Percentiles rank a stretch among this genome's conserved stretches.
phyloP scores from a whole-genome alignment of 2,113 vertebrate species.

The Apodemus sylvaticus region DNA sequence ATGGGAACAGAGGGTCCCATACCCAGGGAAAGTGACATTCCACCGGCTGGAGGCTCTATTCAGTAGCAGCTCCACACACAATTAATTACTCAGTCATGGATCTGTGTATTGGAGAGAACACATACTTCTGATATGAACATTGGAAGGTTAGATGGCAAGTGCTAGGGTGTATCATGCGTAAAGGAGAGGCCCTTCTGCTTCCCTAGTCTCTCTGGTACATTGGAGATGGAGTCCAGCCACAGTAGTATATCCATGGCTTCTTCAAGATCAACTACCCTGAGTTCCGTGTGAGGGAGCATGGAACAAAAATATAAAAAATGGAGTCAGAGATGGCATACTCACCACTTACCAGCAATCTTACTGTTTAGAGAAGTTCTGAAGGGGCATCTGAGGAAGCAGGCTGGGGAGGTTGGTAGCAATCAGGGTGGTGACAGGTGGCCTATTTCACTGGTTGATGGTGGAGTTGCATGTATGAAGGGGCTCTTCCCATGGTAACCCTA shows the following conservation, averaged over 20 bases:
- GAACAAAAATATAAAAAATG: too few species aligned
- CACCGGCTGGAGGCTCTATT: not conserved
- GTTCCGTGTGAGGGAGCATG: not conserved
- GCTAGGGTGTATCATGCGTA: not conserved
- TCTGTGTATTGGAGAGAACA: not conserved
- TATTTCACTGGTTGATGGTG: not conserved
- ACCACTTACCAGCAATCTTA: not conserved
- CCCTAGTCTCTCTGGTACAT: not conserved
- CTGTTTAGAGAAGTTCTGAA: not conserved
- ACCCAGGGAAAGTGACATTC: too few species aligned
- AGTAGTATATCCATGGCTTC: too few species aligned
- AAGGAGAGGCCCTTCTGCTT: not conserved
- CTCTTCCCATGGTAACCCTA: too few species aligned
- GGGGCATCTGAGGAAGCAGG: not conserved
- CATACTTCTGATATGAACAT: not conserved
- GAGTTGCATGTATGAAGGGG: too few species aligned
- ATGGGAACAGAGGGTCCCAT: not conserved
- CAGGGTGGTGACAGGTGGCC: not conserved
- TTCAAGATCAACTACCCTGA: not conserved
- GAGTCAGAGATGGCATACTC: not conserved
- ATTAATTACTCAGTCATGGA: not conserved
- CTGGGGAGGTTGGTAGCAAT: not conserved
- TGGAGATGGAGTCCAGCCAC: not conserved
- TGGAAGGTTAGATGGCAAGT: not conserved
- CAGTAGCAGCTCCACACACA: not conserved